These are phyloP conservation scores for Nesidiocoris tenuis DNA, from an alignment of 2,888 invertebrate genomes.

Conservation along the genomic window DNA sequence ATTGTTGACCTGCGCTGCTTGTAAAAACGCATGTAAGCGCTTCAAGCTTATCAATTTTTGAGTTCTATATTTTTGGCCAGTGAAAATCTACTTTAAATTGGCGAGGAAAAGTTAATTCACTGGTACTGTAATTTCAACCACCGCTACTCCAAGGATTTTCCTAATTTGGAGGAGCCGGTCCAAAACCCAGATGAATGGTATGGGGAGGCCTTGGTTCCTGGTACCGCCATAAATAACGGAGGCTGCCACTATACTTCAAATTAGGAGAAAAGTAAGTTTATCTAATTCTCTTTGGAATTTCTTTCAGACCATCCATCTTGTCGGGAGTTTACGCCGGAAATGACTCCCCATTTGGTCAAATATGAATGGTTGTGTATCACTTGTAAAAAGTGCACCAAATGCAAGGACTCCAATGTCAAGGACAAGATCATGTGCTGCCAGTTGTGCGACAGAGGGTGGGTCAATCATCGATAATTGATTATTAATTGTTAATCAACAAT, in stretches of 20 bases:
- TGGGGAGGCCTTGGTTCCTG: too few relatives aligned
- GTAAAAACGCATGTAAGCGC: slow-evolving; percentile 60
- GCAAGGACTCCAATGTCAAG: slow-evolving; percentile 72
- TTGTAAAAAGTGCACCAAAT: slow-evolving; percentile 86
- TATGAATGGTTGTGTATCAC: slow-evolving; percentile 94
- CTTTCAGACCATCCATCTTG: slow-evolving; percentile 71
- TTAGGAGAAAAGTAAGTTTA: neutral
- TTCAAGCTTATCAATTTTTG: neutral
- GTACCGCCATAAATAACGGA: too few relatives aligned
- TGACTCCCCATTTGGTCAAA: slow-evolving; percentile 77
- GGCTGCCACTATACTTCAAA: neutral
- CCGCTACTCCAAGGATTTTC: too few relatives aligned
- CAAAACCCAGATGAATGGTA: too few relatives aligned
- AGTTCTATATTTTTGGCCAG: too few relatives aligned
- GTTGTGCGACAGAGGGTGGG: slow-evolving; percentile 83
- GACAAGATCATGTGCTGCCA: slow-evolving; percentile 94
- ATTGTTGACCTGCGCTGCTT: slow-evolving; percentile 63
- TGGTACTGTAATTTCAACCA: too few relatives aligned
- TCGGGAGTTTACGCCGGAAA: slow-evolving; percentile 78
- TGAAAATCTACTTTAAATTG: too few relatives aligned
- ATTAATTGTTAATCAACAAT: neutral
- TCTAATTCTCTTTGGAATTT: neutral
- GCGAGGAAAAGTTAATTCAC: too few relatives aligned
- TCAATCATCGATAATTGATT: neutral
- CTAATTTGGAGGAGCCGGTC: too few relatives aligned